Evolutionary conservation across 2,888 invertebrate species (phyloP).

Genomic region (Leptopilina drosophilae): DNA sequence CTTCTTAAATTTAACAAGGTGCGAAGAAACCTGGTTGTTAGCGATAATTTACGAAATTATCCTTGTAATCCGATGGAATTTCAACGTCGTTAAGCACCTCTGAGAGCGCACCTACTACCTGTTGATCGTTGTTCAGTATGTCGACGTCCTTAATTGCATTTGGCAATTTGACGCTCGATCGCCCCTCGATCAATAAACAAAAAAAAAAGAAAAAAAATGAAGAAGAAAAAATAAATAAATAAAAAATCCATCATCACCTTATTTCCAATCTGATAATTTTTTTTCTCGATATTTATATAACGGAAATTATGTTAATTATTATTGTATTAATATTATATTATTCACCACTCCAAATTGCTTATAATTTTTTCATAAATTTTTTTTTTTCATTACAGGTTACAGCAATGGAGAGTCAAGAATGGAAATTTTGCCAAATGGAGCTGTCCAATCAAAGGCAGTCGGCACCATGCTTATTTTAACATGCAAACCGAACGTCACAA

Average conservation of each 20-base stretch:
- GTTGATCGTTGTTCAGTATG: constrained; percentile 45
- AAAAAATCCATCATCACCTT: constrained; percentile 15
- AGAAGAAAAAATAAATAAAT: too few species aligned
- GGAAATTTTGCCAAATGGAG: constrained; percentile 85
- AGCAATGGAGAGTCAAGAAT: constrained; percentile 77
- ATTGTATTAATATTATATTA: too few species aligned
- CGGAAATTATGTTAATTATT: neutral
- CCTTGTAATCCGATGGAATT: constrained; percentile 28
- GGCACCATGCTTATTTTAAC: constrained; percentile 88
- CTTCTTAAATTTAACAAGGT: constrained; percentile 6
- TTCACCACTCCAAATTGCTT: neutral
- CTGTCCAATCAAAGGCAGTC: constrained; percentile 85
- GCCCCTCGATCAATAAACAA: constrained; percentile 16
- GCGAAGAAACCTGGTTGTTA: constrained; percentile 25
- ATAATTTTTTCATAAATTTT: neutral
- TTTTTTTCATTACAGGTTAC: constrained; percentile 63
- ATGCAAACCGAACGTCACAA: constrained; percentile 85
- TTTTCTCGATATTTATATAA: neutral
- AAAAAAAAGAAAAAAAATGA: too few species aligned
- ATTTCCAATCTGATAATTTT: constrained; percentile 6
- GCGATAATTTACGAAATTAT: constrained; percentile 27
- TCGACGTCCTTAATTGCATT: constrained; percentile 36
- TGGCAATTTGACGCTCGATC: constrained; percentile 33
- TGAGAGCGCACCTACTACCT: constrained; percentile 49
- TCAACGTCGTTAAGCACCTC: constrained; percentile 32